phyloP scores from a whole-genome alignment of 2,888 invertebrate species.

The Nemotelus pantherinus region DNA sequence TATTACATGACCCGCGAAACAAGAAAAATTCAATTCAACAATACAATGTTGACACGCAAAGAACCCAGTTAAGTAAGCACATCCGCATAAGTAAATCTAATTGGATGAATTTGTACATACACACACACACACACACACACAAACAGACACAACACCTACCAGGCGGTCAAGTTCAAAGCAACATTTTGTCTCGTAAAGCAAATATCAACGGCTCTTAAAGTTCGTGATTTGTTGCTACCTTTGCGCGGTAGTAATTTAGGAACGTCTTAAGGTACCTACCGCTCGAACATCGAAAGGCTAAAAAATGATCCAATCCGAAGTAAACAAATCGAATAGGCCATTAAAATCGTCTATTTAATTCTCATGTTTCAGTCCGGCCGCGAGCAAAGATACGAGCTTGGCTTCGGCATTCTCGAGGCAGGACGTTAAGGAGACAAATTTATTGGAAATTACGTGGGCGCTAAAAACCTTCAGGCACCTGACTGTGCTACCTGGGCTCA shows the following conservation, averaged over 20 bases:
- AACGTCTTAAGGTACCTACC: background rate
- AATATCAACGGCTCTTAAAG: constrained; percentile 54
- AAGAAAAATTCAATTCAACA: too few relatives aligned
- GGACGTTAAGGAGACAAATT: constrained; percentile 47
- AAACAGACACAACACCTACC: constrained; percentile 6
- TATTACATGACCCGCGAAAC: too few relatives aligned
- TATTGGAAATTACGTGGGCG: constrained; percentile 51
- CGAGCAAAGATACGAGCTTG: background rate
- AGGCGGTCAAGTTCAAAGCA: constrained; percentile 36
- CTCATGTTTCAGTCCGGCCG: constrained; percentile 17
- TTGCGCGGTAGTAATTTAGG: constrained; percentile 37
- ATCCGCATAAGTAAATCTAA: too few relatives aligned
- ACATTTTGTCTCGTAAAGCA: constrained; percentile 54
- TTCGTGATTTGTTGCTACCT: constrained; percentile 54
- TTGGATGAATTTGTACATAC: background rate
- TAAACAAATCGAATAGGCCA: constrained; percentile 48
- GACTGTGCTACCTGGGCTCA: constrained; percentile 14
- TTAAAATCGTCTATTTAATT: constrained; percentile 47
- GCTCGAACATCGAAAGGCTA: constrained; percentile 20
- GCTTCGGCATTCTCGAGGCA: background rate
- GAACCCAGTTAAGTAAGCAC: too few relatives aligned
- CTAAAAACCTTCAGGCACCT: constrained; percentile 13
- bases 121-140: background rate
- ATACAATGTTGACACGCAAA: too few relatives aligned
- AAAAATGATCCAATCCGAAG: constrained; percentile 45